Evolutionary conservation across 1,140 invertebrate genomes (phyloP), one percentile per base, ranked within the genome.

Genomic region (Tachypleus tridentatus): DNA sequence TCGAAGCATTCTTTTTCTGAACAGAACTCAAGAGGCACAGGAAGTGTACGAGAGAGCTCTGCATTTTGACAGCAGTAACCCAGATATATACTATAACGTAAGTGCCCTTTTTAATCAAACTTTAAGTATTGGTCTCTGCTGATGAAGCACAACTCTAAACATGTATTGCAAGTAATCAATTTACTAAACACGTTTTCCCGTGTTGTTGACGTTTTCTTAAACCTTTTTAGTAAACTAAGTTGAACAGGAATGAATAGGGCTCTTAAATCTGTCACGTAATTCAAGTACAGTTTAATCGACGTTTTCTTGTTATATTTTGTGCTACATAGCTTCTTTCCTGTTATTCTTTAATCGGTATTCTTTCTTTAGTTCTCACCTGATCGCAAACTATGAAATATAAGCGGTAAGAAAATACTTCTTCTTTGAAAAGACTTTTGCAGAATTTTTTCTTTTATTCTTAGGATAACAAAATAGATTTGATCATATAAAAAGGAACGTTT

Each of bases 21-120:
- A 4, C 8, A 76, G 91, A 66, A 94, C 91, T 4, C 88, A 93
- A 73, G 93, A 97, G 77, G 95, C 95, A 0, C 88, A 94, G 76
- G 87, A 93, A 74, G 91, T 96, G 49, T 98, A 97, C 74, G 91
- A 95, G 74, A 82, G 87, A 75, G 95, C 94, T 0, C 77, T 97
- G 49, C 84, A 91, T 69, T 93, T 95, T 77, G 93, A 97, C 74
- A 91, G 87, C 73, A 88, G 87, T 70, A 97, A 97, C 81, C 91
- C 94, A 3, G 94, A 97, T 76, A 93, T 98, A 72, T 94, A 97
- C 78, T 97, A 97, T 74, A 97, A 97, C 78, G 89, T 91, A 79
- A 84, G 83, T 82, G 67, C 53, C 10, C 9, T 57, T 50, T 6
- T 9, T 9, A 48, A 54, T n/a, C 57, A 29, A n/a, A 7, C 48